A percentile compares a stretch with the other conserved stretches of the same genome.
Conservation (phyloP, 2,797 vertebrate genomes). For the Natrix natrix region DNA sequence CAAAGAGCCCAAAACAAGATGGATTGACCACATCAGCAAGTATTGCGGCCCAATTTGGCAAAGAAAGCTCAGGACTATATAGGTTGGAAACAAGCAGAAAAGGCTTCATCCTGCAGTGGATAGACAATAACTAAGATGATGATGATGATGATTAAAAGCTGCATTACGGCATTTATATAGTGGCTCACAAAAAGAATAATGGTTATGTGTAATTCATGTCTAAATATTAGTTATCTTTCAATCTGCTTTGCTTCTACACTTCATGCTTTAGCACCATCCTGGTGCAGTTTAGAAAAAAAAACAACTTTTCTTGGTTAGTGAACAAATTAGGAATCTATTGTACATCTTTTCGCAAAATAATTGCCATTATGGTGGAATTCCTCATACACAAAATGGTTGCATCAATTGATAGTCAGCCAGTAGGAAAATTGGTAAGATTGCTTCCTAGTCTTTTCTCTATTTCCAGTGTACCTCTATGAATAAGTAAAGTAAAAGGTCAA, state of each 20-base stretch:
- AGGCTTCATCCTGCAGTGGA: not conserved
- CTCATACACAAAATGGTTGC: not conserved
- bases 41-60: not conserved
- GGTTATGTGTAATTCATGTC: not conserved
- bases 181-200: not conserved
- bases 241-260: not conserved
- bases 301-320: not conserved
- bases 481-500: not conserved
- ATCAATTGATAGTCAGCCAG: not conserved
- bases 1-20: not conserved
- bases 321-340: not conserved
- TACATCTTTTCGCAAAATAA: not conserved
- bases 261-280: not conserved
- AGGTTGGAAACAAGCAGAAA: not conserved
- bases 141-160: too few species aligned
- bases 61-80: not conserved
- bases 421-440: not conserved
- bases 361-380: not conserved
- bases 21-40: not conserved
- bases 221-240: not conserved
- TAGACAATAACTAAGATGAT: not conserved
- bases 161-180: not conserved
- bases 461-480: not conserved
- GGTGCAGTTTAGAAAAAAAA: not conserved
- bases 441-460: not conserved